Conservation (phyloP, 2,113 vertebrate genomes). For the Lasiurus cinereus region DNA sequence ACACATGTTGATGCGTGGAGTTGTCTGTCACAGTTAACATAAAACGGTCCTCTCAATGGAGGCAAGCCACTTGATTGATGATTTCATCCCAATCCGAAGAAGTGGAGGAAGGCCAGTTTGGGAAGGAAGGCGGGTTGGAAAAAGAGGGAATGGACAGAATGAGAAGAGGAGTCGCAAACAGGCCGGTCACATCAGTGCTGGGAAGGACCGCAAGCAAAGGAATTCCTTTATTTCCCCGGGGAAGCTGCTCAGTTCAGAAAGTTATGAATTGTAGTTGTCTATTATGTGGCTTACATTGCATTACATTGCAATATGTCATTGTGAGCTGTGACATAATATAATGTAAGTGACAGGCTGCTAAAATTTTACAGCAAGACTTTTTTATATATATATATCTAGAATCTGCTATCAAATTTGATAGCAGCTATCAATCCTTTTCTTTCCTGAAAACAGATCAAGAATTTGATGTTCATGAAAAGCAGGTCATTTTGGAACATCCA, state of each 20-base stretch:
- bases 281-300: constrained; percentile 75
- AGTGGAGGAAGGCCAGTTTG: background rate
- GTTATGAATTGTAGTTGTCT: constrained; percentile 70
- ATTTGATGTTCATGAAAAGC: constrained; percentile 83
- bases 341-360: constrained; percentile 82
- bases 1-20: background rate
- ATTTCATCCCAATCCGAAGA: background rate
- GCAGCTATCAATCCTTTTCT: constrained; percentile 84
- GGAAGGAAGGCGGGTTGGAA: background rate
- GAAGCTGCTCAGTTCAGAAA: constrained; percentile 41
- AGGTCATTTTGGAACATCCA: constrained; percentile 81
- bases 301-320: constrained; percentile 69
- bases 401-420: constrained; percentile 83
- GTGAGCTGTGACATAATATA: constrained; percentile 67
- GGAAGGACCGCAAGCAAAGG: constrained; percentile 42
- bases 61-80: background rate
- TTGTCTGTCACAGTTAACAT: background rate
- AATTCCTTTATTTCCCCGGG: background rate
- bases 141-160: background rate
- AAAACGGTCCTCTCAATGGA: background rate
- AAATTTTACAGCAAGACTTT: constrained; percentile 82
- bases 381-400: constrained; percentile 77
- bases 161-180: background rate
- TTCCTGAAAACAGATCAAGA: constrained; percentile 76
- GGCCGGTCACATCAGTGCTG: background rate